phyloP scores from a whole-genome alignment of 2,888 invertebrate genomes.

The Xanthia icteritia region DNA sequence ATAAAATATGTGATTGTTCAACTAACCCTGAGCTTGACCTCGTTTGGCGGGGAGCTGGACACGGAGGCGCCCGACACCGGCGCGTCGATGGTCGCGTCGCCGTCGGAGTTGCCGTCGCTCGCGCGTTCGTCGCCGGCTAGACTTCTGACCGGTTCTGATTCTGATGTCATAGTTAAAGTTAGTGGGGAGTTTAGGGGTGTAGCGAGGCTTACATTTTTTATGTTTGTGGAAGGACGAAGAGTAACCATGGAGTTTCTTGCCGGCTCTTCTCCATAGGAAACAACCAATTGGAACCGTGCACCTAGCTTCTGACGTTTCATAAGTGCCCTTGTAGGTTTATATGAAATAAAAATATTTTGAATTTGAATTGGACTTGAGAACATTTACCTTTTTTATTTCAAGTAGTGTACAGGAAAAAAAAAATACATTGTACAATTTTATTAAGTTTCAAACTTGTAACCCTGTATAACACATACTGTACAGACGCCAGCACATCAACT shows the following conservation, averaged over 20 bases:
- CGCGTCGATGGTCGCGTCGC: slow-evolving; percentile 84
- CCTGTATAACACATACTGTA: background rate
- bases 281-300: too few species aligned
- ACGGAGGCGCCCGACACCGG: slow-evolving; percentile 87
- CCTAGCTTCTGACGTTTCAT: too few species aligned
- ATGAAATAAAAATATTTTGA: too few species aligned
- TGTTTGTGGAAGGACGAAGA: background rate
- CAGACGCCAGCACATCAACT: too few species aligned
- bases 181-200: background rate
- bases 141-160: slow-evolving; percentile 85
- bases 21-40: slow-evolving; percentile 82
- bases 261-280: too few species aligned
- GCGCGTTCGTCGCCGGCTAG: slow-evolving; percentile 86
- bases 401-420: background rate
- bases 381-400: background rate
- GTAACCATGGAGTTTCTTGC: too few species aligned
- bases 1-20: background rate
- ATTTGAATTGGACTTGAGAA: background rate
- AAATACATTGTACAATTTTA: background rate
- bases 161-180: slow-evolving; percentile 68
- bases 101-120: slow-evolving; percentile 88
- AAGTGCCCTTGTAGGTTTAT: too few species aligned
- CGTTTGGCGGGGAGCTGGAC: slow-evolving; percentile 90
- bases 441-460: background rate
- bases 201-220: background rate